A percentile compares a stretch with the other conserved stretches of the same genome.
Conservation (phyloP, 2,888 invertebrate genomes). For the Chymomyza procnemis region DNA sequence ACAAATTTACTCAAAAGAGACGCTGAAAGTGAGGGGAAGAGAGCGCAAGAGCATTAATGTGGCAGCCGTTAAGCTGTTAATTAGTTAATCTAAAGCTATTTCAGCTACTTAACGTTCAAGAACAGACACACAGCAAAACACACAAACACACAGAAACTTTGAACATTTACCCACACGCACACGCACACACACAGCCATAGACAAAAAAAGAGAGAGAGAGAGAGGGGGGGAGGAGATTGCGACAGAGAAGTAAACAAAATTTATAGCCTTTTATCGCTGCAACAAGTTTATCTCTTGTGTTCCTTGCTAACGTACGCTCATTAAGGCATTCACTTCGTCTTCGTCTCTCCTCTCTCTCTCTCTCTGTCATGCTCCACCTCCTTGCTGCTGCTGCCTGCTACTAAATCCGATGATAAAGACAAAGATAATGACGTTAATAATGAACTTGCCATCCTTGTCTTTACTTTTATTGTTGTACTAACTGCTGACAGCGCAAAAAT, state of each 20-base stretch:
- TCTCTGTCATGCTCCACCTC: too few relatives aligned
- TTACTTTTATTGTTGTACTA: slow-evolving; percentile 17
- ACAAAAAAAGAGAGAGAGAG: not conserved
- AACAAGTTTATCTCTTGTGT: slow-evolving; percentile 68
- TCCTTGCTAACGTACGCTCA: slow-evolving; percentile 61
- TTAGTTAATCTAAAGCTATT: slow-evolving; percentile 34
- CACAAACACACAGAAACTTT: not conserved
- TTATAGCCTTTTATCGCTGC: slow-evolving; percentile 66
- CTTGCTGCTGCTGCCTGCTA: not conserved
- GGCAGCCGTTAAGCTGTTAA: slow-evolving; percentile 55
- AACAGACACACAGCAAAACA: slow-evolving; percentile 26
- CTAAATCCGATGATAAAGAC: not conserved
- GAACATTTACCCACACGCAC: not conserved
- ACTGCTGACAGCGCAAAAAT: slow-evolving; percentile 36
- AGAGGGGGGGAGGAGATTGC: too few relatives aligned
- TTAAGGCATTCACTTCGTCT: slow-evolving; percentile 41
- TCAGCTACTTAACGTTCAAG: not conserved
- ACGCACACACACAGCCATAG: not conserved
- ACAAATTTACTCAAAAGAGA: slow-evolving; percentile 9
- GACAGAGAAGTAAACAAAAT: slow-evolving; percentile 46
- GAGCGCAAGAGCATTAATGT: slow-evolving; percentile 3
- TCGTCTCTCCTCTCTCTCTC: not conserved
- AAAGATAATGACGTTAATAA: not conserved
- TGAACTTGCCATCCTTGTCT: slow-evolving; percentile 8
- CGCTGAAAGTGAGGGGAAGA: slow-evolving; percentile 1